These are phyloP conservation scores for Morus bassanus DNA, from an alignment of 2,797 vertebrate genomes.

Conservation along the genomic window DNA sequence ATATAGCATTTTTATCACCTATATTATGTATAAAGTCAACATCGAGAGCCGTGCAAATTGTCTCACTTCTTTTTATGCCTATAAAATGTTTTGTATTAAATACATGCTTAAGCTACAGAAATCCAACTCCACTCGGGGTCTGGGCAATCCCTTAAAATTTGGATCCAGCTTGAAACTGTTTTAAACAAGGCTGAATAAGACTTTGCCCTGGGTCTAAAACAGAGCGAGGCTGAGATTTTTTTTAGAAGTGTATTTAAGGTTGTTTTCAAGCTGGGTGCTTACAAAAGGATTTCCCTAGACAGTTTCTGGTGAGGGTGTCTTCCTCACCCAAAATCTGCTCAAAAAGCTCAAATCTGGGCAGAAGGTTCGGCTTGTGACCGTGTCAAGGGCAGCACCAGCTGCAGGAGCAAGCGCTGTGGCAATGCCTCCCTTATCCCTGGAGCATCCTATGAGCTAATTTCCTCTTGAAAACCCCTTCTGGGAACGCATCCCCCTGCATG, in stretches of 20 bases:
- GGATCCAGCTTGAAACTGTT: rapidly evolving
- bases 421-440: not conserved
- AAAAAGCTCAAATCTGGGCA: not conserved
- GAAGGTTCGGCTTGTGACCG: rapidly evolving
- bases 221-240: not conserved
- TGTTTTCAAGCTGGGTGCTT: not conserved
- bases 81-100: not conserved
- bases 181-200: not conserved
- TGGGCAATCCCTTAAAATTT: not conserved
- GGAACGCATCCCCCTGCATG: rapidly evolving
- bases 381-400: not conserved
- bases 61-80: not conserved
- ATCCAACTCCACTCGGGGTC: rapidly evolving
- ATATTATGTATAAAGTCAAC: not conserved
- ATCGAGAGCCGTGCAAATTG: rapidly evolving
- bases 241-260: not conserved
- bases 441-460: not conserved
- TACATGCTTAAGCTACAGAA: rapidly evolving
- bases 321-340: not conserved
- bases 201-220: not conserved
- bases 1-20: rapidly evolving
- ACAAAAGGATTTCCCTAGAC: not conserved
- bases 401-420: not conserved
- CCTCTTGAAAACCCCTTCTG: not conserved
- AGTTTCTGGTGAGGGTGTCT: not conserved